Evolutionary conservation across 2,113 vertebrate species (phyloP).

Genomic region (Agelaius phoeniceus): DNA sequence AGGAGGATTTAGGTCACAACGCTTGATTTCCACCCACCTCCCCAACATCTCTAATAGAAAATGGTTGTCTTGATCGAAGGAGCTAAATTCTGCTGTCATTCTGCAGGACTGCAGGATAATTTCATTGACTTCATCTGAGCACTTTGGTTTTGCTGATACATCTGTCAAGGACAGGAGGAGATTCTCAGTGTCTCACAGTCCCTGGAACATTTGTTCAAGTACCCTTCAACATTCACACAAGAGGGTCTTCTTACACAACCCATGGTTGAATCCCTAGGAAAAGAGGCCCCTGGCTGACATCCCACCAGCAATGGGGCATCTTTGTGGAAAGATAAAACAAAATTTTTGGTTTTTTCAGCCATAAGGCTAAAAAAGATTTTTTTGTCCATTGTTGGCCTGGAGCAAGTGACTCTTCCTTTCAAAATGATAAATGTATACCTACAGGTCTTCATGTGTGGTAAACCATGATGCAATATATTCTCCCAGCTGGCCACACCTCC

Average conservation of each 20-base stretch:
- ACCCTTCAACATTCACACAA: neutral
- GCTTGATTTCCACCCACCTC: neutral
- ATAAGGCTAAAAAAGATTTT: neutral
- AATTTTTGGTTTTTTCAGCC: neutral
- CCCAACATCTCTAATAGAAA: neutral
- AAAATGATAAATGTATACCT: neutral
- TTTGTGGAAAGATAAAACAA: neutral
- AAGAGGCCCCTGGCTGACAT: neutral
- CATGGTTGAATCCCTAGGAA: fast-evolving
- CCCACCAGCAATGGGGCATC: neutral
- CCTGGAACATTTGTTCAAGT: neutral
- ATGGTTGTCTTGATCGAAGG: neutral
- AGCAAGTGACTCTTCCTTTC: neutral
- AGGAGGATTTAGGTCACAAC: neutral
- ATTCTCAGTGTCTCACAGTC: neutral
- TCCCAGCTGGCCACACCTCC: neutral
- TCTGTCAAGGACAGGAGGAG: neutral
- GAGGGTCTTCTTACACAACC: neutral
- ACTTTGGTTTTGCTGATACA: neutral
- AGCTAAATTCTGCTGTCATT: slow-evolving; percentile 17
- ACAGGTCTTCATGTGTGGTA: neutral
- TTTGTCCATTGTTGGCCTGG: neutral
- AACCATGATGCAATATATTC: neutral
- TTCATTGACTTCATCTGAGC: neutral
- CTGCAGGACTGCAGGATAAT: slow-evolving; percentile 1